Percentiles rank a stretch among this genome's conserved stretches.
Conservation (phyloP, 2,797 vertebrate species). For the Mormyrops attenuatus region DNA sequence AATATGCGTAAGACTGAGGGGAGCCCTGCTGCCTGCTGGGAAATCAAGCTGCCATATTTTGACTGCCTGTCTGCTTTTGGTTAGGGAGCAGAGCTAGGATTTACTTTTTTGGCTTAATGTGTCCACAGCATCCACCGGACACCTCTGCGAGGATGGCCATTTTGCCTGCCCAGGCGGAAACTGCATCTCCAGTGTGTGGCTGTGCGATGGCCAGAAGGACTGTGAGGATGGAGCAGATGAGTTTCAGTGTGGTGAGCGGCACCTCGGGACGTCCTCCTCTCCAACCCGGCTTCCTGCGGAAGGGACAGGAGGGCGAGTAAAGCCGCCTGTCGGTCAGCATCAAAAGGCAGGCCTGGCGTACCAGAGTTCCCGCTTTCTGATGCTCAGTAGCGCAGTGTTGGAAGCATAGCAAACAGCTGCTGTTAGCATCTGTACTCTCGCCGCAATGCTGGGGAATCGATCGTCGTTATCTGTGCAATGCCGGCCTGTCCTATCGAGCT, state of each 20-base stretch:
- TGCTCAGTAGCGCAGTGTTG: neutral
- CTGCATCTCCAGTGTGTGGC: constrained; percentile 95
- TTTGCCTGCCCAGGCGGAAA: constrained; percentile 95
- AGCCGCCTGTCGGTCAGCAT: neutral
- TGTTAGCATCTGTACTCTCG: neutral
- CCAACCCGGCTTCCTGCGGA: neutral
- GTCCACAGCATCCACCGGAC: constrained; percentile 77
- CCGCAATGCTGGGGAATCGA: neutral
- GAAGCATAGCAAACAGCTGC: neutral
- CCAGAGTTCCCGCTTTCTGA: neutral
- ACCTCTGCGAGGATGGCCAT: constrained; percentile 93
- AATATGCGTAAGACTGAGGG: neutral
- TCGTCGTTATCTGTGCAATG: neutral
- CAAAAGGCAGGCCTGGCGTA: neutral
- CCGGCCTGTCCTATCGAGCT: neutral
- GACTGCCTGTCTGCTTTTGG: neutral
- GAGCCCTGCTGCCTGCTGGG: neutral
- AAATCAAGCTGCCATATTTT: neutral
- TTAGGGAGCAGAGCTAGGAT: neutral
- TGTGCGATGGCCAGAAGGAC: constrained; percentile 96
- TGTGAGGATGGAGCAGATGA: constrained; percentile 96
- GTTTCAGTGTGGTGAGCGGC: constrained; percentile 82
- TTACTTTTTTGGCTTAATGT: neutral
- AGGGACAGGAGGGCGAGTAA: neutral
- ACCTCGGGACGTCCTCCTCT: neutral